Percentiles rank a stretch among this genome's conserved stretches.
Conservation (phyloP, 1,140 invertebrate genomes). For the Platyscapa corneri region DNA sequence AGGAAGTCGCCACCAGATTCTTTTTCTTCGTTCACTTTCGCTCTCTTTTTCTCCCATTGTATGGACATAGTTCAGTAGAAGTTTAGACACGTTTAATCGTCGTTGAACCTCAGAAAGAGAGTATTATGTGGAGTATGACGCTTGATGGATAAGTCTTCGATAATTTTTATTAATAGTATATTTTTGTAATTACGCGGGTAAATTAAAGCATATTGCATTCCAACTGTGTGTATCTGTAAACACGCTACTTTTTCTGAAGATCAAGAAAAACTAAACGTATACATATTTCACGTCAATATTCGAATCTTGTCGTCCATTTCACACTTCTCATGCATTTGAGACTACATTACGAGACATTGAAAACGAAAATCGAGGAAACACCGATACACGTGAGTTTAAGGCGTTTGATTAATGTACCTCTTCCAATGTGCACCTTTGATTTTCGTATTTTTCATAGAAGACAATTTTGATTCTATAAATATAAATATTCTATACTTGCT, state of each 20-base stretch:
- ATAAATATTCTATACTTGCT: background rate
- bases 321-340: slow-evolving; percentile 6
- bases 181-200: background rate
- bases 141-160: background rate
- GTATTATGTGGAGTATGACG: background rate
- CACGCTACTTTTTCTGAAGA: background rate
- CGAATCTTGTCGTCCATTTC: background rate
- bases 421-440: too few relatives aligned
- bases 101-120: too few relatives aligned
- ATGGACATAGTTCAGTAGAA: too few relatives aligned
- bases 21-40: too few relatives aligned
- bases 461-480: background rate
- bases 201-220: background rate
- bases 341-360: background rate
- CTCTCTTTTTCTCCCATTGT: too few relatives aligned
- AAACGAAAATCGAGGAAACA: slow-evolving; percentile 1
- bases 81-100: too few relatives aligned
- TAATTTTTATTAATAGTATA: background rate
- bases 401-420: background rate
- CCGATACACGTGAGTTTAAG: background rate
- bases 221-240: background rate
- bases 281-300: background rate
- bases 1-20: too few relatives aligned
- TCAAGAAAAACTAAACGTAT: background rate
- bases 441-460: too few relatives aligned